Conservation (phyloP, 2,113 vertebrate genomes). For the Atlantisia rogersi region DNA sequence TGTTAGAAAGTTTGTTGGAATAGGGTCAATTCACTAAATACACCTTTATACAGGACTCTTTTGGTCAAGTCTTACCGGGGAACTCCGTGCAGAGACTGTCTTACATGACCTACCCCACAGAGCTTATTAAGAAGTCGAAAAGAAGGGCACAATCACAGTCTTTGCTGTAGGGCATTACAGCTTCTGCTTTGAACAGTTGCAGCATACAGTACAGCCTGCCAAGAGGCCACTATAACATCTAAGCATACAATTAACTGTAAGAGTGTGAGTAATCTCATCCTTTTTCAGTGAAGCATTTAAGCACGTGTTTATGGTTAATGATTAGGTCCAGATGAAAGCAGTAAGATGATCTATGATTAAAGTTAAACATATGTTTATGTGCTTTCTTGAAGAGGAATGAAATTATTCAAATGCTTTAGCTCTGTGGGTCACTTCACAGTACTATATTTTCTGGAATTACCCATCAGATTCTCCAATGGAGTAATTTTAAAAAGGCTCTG, state of each 20-base stretch:
- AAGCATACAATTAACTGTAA: neutral
- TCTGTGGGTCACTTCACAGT: neutral
- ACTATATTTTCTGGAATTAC: neutral
- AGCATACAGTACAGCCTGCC: neutral
- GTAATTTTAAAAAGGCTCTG: neutral
- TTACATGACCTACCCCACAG: fast-evolving
- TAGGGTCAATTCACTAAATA: neutral
- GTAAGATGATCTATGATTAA: conserved; percentile 18
- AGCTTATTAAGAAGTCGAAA: neutral
- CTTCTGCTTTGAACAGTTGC: neutral
- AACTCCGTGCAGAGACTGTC: neutral
- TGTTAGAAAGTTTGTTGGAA: neutral
- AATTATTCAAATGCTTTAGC: neutral
- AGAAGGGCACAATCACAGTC: neutral
- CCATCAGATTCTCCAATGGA: neutral
- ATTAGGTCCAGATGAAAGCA: conserved; percentile 31
- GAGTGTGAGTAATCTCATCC: neutral
- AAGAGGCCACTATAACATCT: neutral
- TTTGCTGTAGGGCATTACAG: neutral
- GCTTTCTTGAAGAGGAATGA: conserved; percentile 23
- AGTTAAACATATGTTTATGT: conserved; percentile 44
- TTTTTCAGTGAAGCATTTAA: neutral
- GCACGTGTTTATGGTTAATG: conserved; percentile 19
- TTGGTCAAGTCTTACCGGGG: neutral
- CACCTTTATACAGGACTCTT: neutral